Percentiles rank a stretch among this genome's conserved stretches.
phyloP scores from a whole-genome alignment of 1,140 invertebrate genomes.

The Leptinotarsa undecemlineata region DNA sequence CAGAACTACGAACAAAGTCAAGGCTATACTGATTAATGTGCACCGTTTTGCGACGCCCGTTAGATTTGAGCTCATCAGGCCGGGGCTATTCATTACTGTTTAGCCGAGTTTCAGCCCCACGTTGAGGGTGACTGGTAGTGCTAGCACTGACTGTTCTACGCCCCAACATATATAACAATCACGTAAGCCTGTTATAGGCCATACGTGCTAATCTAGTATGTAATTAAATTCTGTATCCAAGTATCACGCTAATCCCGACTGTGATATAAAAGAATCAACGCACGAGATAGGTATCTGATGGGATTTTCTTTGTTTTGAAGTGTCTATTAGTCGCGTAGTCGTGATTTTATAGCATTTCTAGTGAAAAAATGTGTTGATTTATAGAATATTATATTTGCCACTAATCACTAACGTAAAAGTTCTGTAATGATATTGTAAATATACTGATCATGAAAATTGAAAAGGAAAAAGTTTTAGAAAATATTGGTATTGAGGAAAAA shows the following conservation, averaged over 20 bases:
- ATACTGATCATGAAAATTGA: too few species aligned
- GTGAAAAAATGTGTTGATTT: too few species aligned
- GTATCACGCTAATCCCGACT: slow-evolving; percentile 26
- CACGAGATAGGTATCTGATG: too few species aligned
- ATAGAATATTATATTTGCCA: too few species aligned
- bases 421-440: too few species aligned
- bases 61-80: slow-evolving; percentile 48
- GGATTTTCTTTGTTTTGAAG: too few species aligned
- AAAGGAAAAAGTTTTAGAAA: too few species aligned
- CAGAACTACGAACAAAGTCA: slow-evolving; percentile 31
- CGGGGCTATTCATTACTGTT: slow-evolving; percentile 49
- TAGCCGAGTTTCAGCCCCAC: slow-evolving; percentile 37
- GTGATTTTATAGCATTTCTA: too few species aligned
- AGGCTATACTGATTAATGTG: slow-evolving; percentile 50
- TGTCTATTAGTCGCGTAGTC: too few species aligned
- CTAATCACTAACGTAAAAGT: too few species aligned
- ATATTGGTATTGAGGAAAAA: too few species aligned
- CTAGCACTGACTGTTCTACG: slow-evolving; percentile 19
- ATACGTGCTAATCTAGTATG: slow-evolving; percentile 45
- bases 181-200: slow-evolving; percentile 43
- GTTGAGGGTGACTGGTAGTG: slow-evolving; percentile 32
- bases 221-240: slow-evolving; percentile 42
- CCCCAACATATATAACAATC: slow-evolving; percentile 38
- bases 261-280: slow-evolving; percentile 26
- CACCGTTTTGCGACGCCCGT: slow-evolving; percentile 46